Conservation (phyloP, 1,140 invertebrate genomes). For the Pseudomyrmex gracilis region DNA sequence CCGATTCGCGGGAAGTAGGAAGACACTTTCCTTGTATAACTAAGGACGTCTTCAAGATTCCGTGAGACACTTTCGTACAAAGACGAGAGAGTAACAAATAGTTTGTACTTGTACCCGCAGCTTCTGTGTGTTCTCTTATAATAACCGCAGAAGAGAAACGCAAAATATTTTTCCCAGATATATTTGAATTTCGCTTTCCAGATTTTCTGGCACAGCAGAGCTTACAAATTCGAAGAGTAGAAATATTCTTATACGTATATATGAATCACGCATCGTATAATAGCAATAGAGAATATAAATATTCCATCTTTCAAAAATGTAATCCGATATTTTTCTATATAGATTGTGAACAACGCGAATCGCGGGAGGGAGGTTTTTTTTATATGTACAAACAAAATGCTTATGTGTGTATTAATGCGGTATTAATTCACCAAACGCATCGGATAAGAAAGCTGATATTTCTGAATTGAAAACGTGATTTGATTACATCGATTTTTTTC, state of each 20-base stretch:
- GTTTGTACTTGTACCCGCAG: constrained; percentile 8
- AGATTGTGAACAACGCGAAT: constrained; percentile 16
- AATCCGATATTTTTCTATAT: neutral
- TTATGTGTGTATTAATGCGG: constrained; percentile 20
- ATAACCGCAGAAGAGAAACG: neutral
- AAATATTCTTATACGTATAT: neutral
- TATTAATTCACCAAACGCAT: constrained; percentile 20
- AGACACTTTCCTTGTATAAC: constrained; percentile 27
- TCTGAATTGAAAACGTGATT: constrained; percentile 47
- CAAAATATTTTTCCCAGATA: neutral
- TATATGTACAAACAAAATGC: neutral
- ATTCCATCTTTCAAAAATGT: constrained; percentile 2
- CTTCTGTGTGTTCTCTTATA: neutral
- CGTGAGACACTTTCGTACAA: constrained; percentile 3
- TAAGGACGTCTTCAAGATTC: constrained; percentile 33
- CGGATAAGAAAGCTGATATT: constrained; percentile 16
- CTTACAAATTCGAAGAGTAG: constrained; percentile 1
- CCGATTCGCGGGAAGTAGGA: constrained; percentile 23
- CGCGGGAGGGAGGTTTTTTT: neutral
- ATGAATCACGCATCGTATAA: neutral
- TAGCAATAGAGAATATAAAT: neutral
- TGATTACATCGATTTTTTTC: constrained; percentile 34
- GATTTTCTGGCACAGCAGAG: neutral
- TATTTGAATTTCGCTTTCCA: neutral
- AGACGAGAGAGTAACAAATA: constrained; percentile 46